Base-by-base conservation (phyloP, 2,113 vertebrate genomes). In the Theropithecus gelada region DNA sequence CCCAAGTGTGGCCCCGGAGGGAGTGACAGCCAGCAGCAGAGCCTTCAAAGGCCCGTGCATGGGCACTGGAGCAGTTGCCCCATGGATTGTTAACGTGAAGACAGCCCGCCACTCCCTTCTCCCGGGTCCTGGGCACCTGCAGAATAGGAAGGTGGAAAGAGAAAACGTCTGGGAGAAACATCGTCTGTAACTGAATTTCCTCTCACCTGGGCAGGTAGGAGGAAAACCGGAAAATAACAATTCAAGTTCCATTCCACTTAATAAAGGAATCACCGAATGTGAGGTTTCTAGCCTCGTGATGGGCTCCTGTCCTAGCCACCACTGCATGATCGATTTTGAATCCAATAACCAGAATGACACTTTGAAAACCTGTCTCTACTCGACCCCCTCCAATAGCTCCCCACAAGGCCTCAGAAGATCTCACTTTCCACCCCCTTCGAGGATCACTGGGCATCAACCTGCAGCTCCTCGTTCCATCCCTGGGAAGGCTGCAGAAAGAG, bases 341-440 rank as follows among this genome's bases (percentile, higher is more conserved):
- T 25, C 22, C 11, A 3, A n/a, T 2, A 70, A 75, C 18, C 57
- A 91, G 8, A 90, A 81, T 7, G 50, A 35, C 8, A 11, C 61
- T 95, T 93, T 78, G 11, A 83, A 93, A 91, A 23, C n/a, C 70
- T 64, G 43, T 17, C n/a, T 64, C 61, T 72, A 38, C 52, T 72
- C 59, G 6, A 14, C 83, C 40, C 8, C 27, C 76, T 59, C 91
- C 32, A 17, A 12, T 2, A 16, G 32, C 43, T 70, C 43, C 45
- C 43, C 43, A 40, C 0, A 9, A 1, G 35, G n/a, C 30, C 43
- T n/a, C 16, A 13, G 27, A 61, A 64, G 96, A 40, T 0, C 59
- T 88, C 43, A n/a, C 78, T 73, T 89, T 32, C 84, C 1, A 11
- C 80, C 20, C 9, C 0, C 48, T 40, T 59, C 6, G 0, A 3